Evolutionary conservation across 1,140 invertebrate genomes (phyloP), one percentile per base, ranked within the genome.

Genomic region (Achroia grisella): DNA sequence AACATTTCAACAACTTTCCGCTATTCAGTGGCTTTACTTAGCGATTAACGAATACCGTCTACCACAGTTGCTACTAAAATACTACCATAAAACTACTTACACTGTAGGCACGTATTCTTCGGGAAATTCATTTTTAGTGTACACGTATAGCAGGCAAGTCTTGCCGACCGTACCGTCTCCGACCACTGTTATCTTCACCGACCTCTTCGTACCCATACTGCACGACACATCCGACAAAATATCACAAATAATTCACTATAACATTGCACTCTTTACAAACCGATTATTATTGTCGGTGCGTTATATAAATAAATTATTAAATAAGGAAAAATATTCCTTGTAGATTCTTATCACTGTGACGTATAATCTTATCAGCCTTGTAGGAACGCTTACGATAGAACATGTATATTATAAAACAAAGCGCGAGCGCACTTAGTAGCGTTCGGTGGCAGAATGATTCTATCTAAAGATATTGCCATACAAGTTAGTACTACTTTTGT

Each of bases 151-250:
- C 75, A 98, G 89, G 80, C 96, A 98, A 0, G 96, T 98, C 88
- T 98, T 98, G 34, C 97, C 96, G 10, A 98, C 96, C 83, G 95
- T 95, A 52, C 95, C 95, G 83, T 97, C 95, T 9, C 95, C 95
- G 12, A 97, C 94, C 11, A 94, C 93, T 37, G 95, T 96, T 64
- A 96, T 92, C 89, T 97, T 97, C 52, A 96, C 60, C 62, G 75
- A 73, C 61, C 71, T 80, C 56, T 71, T 58, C 65, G 73, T 75
- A 52, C 74, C 80, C 80, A 85, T 85, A 48, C 39, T 73, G 49
- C 50, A 51, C 48, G 57, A n/a, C n/a, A 63, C 76, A 83, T 81
- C 65, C 68, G 17, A 23, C 17, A 23, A 57, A 72, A 42, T 55
- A 62, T 59, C 51, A 53, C 63, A 3, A 23, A 74, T 64, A 67